Base-by-base conservation (phyloP, 2,888 invertebrate genomes). In the Apotomis betuletana region DNA sequence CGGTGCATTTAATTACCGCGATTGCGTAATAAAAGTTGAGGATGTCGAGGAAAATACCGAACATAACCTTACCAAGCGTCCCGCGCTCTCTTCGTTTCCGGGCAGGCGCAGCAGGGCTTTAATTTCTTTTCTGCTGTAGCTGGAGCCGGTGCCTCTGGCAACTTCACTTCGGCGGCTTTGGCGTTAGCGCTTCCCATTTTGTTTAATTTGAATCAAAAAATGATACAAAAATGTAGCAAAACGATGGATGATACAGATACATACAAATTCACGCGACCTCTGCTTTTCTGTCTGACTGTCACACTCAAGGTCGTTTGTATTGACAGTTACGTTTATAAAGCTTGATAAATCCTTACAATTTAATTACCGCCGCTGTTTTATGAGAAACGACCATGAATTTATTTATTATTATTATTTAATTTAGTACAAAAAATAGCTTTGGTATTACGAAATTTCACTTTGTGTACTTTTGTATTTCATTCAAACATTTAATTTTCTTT, bases 91-190 rank as follows among this genome's bases (percentile, higher is more conserved):
- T 98, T 99, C 0, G 99, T 99, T 92, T 99, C 99, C 0, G 99
- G 99, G 89, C 99, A 99, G 4, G 99, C 99, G 94, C 99, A 99
- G 84, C 99, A 99, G 4, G 99, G 97, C 86, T 98, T 99, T 75
- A 98, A 91, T 85, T 98, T 97, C 80, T 96, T 96, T 61, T 94
- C 94, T 9, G 91, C 89, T 12, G 87, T 85, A 9, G 89, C 88
- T 38, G 86, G 80, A 27, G 80, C 86, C 58, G 87, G 84, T 5
- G 81, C 75, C 65, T 87, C 89, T 0, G 83, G 79, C 1, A 83
- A 78, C 80, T 91, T 90, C 27, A 87, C 79, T 73, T 92, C 91
- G 5, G 85, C 89, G 70, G 88, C 85, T 84, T 91, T 92, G 69
- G 91, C 91, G 85, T 87, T 92, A 44, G 93, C 90, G 78, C 88